A percentile compares a stretch with the other conserved stretches of the same genome.
phyloP scores from a whole-genome alignment of 2,888 invertebrate species.

The Drosophila paramelanica region DNA sequence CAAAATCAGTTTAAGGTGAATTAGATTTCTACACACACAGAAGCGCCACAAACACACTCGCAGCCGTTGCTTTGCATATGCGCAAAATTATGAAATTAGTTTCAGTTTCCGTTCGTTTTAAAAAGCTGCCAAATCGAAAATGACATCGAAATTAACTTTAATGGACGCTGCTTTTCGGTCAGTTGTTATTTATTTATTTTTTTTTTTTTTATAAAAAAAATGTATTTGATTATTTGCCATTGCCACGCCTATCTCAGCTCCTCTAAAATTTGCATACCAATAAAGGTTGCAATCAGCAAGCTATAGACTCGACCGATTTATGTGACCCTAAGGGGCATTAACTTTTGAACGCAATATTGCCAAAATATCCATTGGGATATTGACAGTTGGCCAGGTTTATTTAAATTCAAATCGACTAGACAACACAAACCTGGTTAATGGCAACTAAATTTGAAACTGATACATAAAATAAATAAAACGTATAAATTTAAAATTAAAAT shows the following conservation, averaged over 20 bases:
- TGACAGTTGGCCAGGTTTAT: neutral
- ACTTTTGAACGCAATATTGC: neutral
- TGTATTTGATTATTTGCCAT: neutral
- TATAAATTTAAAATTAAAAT: no score
- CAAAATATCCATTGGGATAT: neutral
- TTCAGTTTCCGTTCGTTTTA: constrained; percentile 43
- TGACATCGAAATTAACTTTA: constrained; percentile 67
- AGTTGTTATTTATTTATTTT: neutral
- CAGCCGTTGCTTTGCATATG: constrained; percentile 43
- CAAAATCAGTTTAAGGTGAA: constrained; percentile 69
- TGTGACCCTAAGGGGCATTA: neutral
- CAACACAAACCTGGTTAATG: neutral
- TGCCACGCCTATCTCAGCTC: constrained; percentile 5
- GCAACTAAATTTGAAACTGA: neutral
- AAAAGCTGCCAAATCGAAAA: constrained; percentile 70
- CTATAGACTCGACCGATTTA: neutral
- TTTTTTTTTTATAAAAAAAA: neutral
- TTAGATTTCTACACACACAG: constrained; percentile 69
- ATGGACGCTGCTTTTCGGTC: constrained; percentile 34
- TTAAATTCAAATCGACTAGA: neutral
- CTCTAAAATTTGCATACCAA: constrained; percentile 20
- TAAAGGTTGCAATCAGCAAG: constrained; percentile 13
- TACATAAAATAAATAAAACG: no score
- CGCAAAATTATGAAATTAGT: constrained; percentile 72
- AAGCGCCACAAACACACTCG: constrained; percentile 23